Percentiles rank a stretch among this genome's conserved stretches.
phyloP scores from a whole-genome alignment of 1,140 invertebrate genomes.

The Lucilia cuprina region DNA sequence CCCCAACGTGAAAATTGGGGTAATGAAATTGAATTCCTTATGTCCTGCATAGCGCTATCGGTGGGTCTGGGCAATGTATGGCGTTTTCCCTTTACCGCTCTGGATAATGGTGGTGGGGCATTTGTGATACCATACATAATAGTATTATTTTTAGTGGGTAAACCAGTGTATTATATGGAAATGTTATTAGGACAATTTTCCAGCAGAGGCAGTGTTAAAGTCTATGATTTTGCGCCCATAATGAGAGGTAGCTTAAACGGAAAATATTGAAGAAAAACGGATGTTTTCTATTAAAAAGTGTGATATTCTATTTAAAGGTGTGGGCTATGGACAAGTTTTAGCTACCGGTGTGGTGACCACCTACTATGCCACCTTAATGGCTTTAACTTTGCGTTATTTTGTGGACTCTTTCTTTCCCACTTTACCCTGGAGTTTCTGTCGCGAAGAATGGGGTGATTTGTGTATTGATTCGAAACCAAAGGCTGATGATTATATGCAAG shows the following conservation, averaged over 20 bases:
- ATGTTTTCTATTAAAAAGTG: background rate
- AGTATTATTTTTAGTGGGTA: conserved; percentile 82
- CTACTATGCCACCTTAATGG: conserved; percentile 83
- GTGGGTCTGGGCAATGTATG: conserved; percentile 78
- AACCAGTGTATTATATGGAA: conserved; percentile 91
- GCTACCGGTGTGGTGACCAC: conserved; percentile 72
- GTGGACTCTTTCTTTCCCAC: conserved; percentile 69
- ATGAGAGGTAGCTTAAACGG: conserved; percentile 67
- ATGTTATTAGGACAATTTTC: conserved; percentile 81
- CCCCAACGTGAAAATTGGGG: conserved; percentile 75
- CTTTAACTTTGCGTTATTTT: conserved; percentile 76
- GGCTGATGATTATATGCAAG: background rate
- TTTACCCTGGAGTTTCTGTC: conserved; percentile 71
- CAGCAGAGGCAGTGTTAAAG: conserved; percentile 73
- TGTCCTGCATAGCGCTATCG: conserved; percentile 90
- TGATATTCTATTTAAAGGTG: conserved; percentile 64
- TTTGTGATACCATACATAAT: conserved; percentile 87
- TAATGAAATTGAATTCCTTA: conserved; percentile 84
- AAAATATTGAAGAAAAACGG: background rate
- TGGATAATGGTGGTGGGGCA: conserved; percentile 77
- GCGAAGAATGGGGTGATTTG: conserved; percentile 65
- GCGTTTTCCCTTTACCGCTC: conserved; percentile 82
- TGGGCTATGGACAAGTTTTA: conserved; percentile 79
- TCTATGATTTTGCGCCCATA: conserved; percentile 68
- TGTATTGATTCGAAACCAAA: conserved; percentile 51